A percentile compares a stretch with the other conserved stretches of the same genome.
Conservation (phyloP, 1,140 invertebrate genomes). For the Leptinotarsa undecemlineata region DNA sequence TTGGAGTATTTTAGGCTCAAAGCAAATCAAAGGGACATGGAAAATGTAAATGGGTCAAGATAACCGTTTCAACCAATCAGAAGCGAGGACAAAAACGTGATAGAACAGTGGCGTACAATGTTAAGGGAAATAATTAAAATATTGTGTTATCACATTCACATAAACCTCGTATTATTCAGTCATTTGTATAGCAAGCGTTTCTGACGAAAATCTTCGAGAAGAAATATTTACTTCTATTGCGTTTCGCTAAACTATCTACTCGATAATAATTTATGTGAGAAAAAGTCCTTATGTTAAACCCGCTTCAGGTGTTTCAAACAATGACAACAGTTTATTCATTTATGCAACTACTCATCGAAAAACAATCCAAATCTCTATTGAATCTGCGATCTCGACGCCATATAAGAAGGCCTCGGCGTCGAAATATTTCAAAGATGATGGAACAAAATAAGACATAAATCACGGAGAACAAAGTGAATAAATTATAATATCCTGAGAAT, state of each 20-base stretch:
- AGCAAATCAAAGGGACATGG: too few species aligned
- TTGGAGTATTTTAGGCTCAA: too few species aligned
- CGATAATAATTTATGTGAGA: neutral
- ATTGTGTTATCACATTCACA: too few species aligned
- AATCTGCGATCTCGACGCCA: neutral
- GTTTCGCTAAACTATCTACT: neutral
- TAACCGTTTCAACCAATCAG: too few species aligned
- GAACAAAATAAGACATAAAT: constrained; percentile 25
- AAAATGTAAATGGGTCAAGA: too few species aligned
- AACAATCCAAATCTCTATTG: neutral
- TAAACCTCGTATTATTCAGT: too few species aligned
- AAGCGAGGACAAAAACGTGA: too few species aligned
- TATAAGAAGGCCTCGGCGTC: neutral
- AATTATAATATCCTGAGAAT: constrained; percentile 18
- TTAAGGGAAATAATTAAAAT: too few species aligned
- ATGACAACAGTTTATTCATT: neutral
- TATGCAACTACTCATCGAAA: neutral
- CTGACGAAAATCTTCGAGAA: too few species aligned
- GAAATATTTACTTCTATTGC: too few species aligned
- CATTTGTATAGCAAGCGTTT: too few species aligned
- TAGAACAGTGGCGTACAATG: too few species aligned
- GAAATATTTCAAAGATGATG: neutral
- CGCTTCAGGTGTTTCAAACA: neutral
- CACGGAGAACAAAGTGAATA: constrained; percentile 27
- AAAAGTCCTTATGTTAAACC: neutral